Conservation (phyloP, 2,113 vertebrate species). For the Silurus meridionalis region DNA sequence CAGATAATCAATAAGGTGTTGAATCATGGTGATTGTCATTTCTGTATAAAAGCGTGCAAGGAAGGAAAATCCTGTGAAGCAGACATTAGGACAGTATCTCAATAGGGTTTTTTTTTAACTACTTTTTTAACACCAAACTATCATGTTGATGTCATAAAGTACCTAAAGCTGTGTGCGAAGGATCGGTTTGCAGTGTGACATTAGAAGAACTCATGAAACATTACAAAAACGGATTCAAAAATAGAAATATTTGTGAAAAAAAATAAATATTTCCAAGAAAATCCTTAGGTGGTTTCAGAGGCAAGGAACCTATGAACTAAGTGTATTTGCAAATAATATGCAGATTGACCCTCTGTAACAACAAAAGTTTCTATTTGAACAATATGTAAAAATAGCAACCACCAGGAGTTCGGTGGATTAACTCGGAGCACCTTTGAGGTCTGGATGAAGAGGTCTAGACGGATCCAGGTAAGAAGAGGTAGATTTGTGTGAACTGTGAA, state of each 20-base stretch:
- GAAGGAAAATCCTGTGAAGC: background rate
- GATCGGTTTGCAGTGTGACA: too few relatives aligned
- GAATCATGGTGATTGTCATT: background rate
- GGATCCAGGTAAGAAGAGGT: slow-evolving; percentile 82
- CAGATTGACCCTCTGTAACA: background rate
- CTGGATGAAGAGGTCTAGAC: slow-evolving; percentile 80
- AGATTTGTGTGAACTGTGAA: slow-evolving; percentile 72
- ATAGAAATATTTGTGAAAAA: background rate
- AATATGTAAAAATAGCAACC: background rate
- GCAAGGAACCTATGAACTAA: background rate
- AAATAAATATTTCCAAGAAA: background rate
- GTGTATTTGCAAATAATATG: background rate
- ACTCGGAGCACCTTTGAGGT: slow-evolving; percentile 74
- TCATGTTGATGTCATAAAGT: too few relatives aligned
- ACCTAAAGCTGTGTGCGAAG: too few relatives aligned
- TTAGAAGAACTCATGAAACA: background rate
- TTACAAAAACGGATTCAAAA: background rate
- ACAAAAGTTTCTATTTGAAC: background rate
- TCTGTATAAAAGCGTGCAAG: background rate
- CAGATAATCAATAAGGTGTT: background rate
- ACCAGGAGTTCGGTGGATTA: background rate
- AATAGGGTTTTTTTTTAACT: background rate
- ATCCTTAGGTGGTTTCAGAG: too few relatives aligned
- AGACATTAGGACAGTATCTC: background rate
- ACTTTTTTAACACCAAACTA: too few relatives aligned